Evolutionary conservation across 2,113 vertebrate genomes (phyloP).

Genomic region (Falco punctatus): DNA sequence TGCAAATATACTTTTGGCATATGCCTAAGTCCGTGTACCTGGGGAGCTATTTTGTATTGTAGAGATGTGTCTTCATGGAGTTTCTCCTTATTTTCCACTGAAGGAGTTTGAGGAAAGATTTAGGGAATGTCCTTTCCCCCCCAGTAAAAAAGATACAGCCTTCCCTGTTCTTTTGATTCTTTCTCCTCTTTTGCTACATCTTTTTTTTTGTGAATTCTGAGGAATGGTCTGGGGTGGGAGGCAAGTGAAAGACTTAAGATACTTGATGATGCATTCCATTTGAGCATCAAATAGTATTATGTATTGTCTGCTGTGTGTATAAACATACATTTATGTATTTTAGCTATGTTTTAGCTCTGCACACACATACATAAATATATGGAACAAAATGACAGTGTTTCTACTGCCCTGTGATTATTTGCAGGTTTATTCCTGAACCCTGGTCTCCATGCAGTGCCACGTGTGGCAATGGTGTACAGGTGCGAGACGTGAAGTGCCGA

Average conservation of each 20-base stretch:
- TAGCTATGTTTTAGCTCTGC: not conserved
- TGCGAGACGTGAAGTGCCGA: constrained; percentile 82
- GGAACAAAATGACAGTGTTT: not conserved
- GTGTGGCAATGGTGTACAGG: constrained; percentile 83
- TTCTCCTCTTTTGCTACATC: not conserved
- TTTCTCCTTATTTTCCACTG: not conserved
- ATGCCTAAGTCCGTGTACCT: not conserved
- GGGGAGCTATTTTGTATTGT: not conserved
- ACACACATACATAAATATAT: not conserved
- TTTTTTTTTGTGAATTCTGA: not conserved
- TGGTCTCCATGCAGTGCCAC: constrained; percentile 90
- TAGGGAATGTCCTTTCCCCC: not conserved
- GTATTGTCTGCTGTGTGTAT: not conserved
- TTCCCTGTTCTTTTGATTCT: not conserved
- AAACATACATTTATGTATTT: not conserved
- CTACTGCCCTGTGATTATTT: not conserved
- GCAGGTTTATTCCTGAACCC: constrained; percentile 86
- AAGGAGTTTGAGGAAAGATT: not conserved
- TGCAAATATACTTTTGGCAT: not conserved
- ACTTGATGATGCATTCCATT: not conserved
- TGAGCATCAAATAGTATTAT: not conserved
- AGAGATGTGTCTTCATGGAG: not conserved
- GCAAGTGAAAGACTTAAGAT: not conserved
- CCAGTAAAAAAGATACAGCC: fast-evolving
- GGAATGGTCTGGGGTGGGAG: not conserved